These are phyloP conservation scores for Drosophila borealis DNA, from an alignment of 2,888 invertebrate genomes.

Conservation along the genomic window DNA sequence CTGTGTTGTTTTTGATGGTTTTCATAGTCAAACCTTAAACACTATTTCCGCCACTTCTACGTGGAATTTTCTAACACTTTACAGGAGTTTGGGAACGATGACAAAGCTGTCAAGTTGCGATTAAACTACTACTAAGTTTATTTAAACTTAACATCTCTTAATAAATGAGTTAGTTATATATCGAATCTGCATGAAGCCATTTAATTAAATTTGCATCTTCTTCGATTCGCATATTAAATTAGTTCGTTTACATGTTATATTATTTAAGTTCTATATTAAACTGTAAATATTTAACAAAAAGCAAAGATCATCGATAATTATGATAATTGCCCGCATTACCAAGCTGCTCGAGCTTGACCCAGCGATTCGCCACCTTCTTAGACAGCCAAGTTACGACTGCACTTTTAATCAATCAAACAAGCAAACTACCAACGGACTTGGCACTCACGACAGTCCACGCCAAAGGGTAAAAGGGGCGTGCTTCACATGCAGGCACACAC, in stretches of 20 bases:
- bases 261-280: background rate
- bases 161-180: no score
- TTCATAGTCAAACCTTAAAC: no score
- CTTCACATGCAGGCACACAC: conserved; percentile 5
- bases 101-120: no score
- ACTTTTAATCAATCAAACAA: conserved; percentile 81
- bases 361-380: conserved; percentile 16
- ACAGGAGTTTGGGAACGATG: no score
- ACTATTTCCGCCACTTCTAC: no score
- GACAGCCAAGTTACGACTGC: conserved; percentile 66
- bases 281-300: conserved; percentile 3
- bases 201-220: no score
- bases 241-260: background rate
- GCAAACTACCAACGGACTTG: conserved; percentile 49
- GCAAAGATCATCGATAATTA: conserved; percentile 43
- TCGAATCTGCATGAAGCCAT: no score
- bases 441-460: conserved; percentile 45
- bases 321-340: conserved; percentile 29
- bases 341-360: conserved; percentile 3
- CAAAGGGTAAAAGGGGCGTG: conserved; percentile 47
- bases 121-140: no score
- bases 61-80: no score
- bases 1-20: no score
- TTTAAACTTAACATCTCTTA: no score
- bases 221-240: no score